Percentiles rank a stretch among this genome's conserved stretches.
phyloP scores from a whole-genome alignment of 2,888 invertebrate species.

The Dynastes tityus region DNA sequence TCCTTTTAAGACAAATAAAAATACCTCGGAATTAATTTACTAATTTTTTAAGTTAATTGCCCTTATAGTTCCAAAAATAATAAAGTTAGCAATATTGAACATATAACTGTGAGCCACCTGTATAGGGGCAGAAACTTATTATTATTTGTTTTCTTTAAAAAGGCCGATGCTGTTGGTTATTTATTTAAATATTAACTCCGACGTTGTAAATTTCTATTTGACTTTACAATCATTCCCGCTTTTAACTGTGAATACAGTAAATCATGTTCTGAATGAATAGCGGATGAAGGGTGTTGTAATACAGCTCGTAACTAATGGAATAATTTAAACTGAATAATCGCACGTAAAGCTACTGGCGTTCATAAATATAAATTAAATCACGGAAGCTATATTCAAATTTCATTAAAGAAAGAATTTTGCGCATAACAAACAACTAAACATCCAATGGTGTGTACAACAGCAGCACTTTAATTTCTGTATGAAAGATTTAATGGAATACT shows the following conservation, averaged over 20 bases:
- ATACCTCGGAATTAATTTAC: no score
- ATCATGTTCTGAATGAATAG: not conserved
- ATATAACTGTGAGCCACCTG: not conserved
- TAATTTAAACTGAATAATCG: not conserved
- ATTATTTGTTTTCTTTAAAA: no score
- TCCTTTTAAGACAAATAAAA: no score
- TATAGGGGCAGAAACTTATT: not conserved
- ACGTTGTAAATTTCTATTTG: not conserved
- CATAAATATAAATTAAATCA: slow-evolving; percentile 7
- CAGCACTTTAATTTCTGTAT: no score
- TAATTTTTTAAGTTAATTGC: no score
- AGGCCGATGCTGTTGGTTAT: no score
- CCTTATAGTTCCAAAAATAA: no score
- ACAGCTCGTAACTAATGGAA: not conserved
- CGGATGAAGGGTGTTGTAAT: slow-evolving; percentile 1
- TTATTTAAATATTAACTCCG: not conserved
- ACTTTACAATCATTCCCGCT: not conserved
- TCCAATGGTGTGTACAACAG: no score
- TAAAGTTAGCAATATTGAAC: no score
- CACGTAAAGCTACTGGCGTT: not conserved
- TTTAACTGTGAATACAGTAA: not conserved
- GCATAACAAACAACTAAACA: no score
- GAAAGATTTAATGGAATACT: no score
- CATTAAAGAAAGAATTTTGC: no score
- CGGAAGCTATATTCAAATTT: not conserved